Percentiles rank a stretch among this genome's conserved stretches.
Conservation (phyloP, 2,113 vertebrate species). For the Arizona elegans region DNA sequence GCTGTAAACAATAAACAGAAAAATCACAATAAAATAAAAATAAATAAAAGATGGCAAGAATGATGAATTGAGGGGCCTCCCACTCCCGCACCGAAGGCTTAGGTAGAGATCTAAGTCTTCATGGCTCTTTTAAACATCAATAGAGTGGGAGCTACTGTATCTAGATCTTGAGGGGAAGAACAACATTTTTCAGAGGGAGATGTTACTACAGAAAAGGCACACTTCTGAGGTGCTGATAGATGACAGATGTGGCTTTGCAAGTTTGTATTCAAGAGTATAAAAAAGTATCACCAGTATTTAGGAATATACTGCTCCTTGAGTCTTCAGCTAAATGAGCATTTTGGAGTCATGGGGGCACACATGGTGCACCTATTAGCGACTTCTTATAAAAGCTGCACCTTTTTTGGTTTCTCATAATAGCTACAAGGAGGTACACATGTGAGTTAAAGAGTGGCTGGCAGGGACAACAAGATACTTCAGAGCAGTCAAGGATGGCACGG, state of each 20-base stretch:
- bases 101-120: not conserved
- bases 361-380: not conserved
- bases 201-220: not conserved
- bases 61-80: not conserved
- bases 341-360: not conserved
- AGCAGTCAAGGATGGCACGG: not conserved
- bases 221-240: not conserved
- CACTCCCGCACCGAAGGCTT: not conserved
- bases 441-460: not conserved
- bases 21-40: not conserved
- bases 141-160: not conserved
- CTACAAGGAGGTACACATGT: not conserved
- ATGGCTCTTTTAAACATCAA: not conserved
- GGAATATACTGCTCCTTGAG: not conserved
- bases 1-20: not conserved
- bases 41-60: not conserved
- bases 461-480: not conserved
- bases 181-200: not conserved
- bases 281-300: not conserved
- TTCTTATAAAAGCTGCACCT: not conserved
- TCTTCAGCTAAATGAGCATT: not conserved
- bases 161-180: not conserved
- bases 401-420: not conserved
- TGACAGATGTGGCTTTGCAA: not conserved
- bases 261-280: not conserved